Evolutionary conservation across 2,888 invertebrate species (phyloP).

Genomic region (Blastobasis adustella): DNA sequence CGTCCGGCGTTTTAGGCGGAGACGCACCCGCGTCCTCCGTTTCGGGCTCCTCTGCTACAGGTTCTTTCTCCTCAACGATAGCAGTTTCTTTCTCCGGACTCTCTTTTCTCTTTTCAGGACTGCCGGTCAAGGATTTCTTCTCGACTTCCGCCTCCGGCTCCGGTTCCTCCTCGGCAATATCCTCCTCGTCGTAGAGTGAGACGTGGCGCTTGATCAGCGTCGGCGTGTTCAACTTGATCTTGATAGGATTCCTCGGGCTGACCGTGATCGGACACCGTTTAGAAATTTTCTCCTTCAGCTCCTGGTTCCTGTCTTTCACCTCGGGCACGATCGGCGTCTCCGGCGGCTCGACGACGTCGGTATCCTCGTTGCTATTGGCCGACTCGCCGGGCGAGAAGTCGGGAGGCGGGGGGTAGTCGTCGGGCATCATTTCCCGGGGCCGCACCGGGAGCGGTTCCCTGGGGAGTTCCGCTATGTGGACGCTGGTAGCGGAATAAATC

Average conservation of each 20-base stretch:
- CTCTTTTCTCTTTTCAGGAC: conserved; percentile 8
- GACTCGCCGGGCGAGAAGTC: background rate
- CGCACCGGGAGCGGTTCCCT: conserved; percentile 11
- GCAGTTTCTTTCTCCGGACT: background rate
- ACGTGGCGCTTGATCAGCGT: conserved; percentile 69
- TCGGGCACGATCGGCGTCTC: background rate
- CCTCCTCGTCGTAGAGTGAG: conserved; percentile 73
- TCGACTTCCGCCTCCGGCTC: conserved; percentile 1
- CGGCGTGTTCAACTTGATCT: conserved; percentile 57
- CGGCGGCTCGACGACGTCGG: background rate
- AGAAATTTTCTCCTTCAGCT: conserved; percentile 53
- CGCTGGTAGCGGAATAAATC: conserved; percentile 87
- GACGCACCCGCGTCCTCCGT: conserved; percentile 11
- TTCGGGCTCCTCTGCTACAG: background rate
- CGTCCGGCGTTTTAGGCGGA: background rate
- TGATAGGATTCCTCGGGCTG: conserved; percentile 55
- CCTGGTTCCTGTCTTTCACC: conserved; percentile 25
- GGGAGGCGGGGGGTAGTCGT: conserved; percentile 20
- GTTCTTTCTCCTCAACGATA: background rate
- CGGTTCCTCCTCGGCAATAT: conserved; percentile 15
- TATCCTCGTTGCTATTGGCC: background rate
- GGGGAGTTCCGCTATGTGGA: conserved; percentile 75
- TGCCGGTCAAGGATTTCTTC: background rate
- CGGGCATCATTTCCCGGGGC: conserved; percentile 8
- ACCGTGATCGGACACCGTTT: conserved; percentile 54